Conservation (phyloP, 2,888 invertebrate species). For the Microplitis deprimator region DNA sequence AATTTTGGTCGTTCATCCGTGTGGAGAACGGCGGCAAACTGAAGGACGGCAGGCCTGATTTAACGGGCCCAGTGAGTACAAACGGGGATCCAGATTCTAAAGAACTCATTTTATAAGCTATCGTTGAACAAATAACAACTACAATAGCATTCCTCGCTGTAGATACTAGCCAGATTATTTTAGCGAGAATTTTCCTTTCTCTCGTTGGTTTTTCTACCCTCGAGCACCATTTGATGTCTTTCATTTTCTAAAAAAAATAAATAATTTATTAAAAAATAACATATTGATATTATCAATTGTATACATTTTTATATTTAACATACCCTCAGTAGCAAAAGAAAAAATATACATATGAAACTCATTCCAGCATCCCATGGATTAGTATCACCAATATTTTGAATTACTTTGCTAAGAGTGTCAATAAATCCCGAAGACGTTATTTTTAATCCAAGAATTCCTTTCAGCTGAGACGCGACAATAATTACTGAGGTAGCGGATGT, state of each 20-base stretch:
- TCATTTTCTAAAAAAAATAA: conserved; percentile 77
- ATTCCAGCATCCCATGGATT: conserved; percentile 80
- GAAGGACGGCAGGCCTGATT: conserved; percentile 82
- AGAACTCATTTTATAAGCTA: conserved; percentile 77
- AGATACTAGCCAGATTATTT: conserved; percentile 82
- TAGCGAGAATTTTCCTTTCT: conserved; percentile 72
- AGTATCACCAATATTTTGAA: conserved; percentile 79
- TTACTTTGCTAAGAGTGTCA: conserved; percentile 81
- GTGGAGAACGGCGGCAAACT: conserved; percentile 82
- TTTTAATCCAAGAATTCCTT: conserved; percentile 81
- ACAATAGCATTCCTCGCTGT: conserved; percentile 89
- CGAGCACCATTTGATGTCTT: conserved; percentile 75
- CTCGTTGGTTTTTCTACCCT: conserved; percentile 68
- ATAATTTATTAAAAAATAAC: conserved; percentile 37
- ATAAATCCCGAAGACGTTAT: conserved; percentile 83
- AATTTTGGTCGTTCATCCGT: conserved; percentile 74
- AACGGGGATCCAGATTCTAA: conserved; percentile 76
- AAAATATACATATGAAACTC: conserved; percentile 81
- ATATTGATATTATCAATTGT: background rate
- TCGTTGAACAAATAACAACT: conserved; percentile 81
- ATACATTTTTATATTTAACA: conserved; percentile 60
- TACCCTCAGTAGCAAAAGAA: conserved; percentile 84
- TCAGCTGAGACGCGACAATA: conserved; percentile 88
- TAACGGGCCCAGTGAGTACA: conserved; percentile 82
- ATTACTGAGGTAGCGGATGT: conserved; percentile 94